A percentile compares a stretch with the other conserved stretches of the same genome.
Evolutionary conservation across 2,797 vertebrate genomes (phyloP).

Genomic region (Galago senegalensis): DNA sequence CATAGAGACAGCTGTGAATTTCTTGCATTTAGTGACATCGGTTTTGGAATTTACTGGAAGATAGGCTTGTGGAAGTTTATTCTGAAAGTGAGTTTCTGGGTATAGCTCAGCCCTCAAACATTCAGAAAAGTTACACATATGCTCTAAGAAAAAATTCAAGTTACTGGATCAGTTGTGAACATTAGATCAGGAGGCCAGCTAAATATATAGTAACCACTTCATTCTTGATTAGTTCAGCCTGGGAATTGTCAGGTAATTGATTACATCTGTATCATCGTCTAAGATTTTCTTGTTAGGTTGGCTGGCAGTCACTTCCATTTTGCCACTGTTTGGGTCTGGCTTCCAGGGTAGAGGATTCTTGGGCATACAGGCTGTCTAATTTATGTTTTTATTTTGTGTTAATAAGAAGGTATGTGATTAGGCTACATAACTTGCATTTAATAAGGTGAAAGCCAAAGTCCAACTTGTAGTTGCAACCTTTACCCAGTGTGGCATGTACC

Average conservation of each 20-base stretch:
- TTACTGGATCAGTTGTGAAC: background rate
- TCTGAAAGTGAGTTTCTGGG: background rate
- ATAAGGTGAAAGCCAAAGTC: too few relatives aligned
- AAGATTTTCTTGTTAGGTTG: background rate
- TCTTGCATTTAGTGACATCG: background rate
- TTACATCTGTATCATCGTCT: background rate
- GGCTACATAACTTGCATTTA: too few relatives aligned
- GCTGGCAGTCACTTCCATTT: background rate
- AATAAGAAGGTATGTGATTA: too few relatives aligned
- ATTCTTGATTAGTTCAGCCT: background rate
- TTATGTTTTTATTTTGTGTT: too few relatives aligned
- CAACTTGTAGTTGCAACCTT: too few relatives aligned
- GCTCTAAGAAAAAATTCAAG: background rate
- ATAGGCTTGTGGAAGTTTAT: background rate
- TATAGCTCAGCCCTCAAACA: background rate
- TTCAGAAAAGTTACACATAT: background rate
- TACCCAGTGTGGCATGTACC: too few relatives aligned
- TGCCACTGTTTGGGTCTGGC: background rate
- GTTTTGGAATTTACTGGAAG: background rate
- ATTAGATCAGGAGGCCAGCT: background rate
- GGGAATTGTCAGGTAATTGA: background rate
- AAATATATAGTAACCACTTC: background rate
- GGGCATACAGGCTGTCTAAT: background rate
- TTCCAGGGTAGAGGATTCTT: background rate
- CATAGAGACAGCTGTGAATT: background rate